A percentile compares a stretch with the other conserved stretches of the same genome.
phyloP scores from a whole-genome alignment of 2,888 invertebrate genomes.

The Himalopsyche anomala region DNA sequence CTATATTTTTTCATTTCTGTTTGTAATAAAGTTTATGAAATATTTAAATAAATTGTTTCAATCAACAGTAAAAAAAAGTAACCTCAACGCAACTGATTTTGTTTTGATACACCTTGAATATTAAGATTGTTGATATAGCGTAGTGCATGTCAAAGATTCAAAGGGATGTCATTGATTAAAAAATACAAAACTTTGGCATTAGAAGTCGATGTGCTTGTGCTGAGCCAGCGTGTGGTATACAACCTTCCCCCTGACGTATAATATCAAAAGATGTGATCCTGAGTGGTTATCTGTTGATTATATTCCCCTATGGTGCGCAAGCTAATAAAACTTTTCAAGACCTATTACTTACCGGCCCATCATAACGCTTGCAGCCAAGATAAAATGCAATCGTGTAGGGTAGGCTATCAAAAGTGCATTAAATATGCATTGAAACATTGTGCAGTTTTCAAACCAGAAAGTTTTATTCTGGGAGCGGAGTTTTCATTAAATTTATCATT shows the following conservation, averaged over 20 bases:
- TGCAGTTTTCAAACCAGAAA: background rate
- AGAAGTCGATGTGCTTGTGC: background rate
- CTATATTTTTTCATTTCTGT: no score
- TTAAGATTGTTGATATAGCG: no score
- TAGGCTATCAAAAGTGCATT: slow-evolving; percentile 64
- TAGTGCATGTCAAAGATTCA: no score
- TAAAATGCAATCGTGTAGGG: slow-evolving; percentile 50
- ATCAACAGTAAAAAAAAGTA: no score
- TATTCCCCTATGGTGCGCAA: slow-evolving; percentile 48
- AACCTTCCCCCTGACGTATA: background rate
- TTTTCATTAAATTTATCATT: no score
- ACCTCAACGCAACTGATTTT: no score
- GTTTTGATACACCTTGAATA: no score
- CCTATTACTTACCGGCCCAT: slow-evolving; percentile 63
- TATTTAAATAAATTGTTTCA: no score
- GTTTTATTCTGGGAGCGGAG: background rate
- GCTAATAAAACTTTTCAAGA: slow-evolving; percentile 62
- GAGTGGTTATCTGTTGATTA: slow-evolving; percentile 47
- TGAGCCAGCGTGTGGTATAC: background rate
- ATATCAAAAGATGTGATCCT: slow-evolving; percentile 37
- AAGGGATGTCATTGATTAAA: background rate
- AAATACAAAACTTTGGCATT: background rate
- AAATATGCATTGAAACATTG: slow-evolving; percentile 64
- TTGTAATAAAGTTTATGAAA: no score
- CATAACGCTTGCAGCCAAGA: slow-evolving; percentile 56